Evolutionary conservation across 92 coral and sea anemone species (phyloP).

Genomic region (Palythoa heliodiscus): DNA sequence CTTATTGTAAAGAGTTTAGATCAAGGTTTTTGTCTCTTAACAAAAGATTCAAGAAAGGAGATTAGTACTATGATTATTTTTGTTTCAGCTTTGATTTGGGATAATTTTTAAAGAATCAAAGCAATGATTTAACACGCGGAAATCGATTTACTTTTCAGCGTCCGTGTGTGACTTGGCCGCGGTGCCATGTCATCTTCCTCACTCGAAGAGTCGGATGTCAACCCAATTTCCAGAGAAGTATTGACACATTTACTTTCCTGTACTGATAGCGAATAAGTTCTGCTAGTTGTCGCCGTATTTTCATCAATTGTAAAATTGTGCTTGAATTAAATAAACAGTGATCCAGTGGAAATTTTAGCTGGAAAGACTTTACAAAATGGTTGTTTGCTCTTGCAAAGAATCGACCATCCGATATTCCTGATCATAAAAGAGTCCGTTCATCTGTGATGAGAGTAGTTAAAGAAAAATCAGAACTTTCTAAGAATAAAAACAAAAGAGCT

Average conservation of each 20-base stretch:
- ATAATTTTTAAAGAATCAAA: conserved; percentile 24
- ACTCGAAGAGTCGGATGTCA: conserved; percentile 7
- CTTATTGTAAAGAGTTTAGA: not conserved
- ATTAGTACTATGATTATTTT: conserved; percentile 16
- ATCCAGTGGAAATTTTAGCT: conserved; percentile 1
- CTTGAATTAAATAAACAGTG: conserved; percentile 19
- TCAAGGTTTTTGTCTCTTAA: not conserved
- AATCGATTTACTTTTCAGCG: conserved; percentile 25
- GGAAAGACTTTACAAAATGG: conserved; percentile 34
- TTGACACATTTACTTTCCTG: conserved; percentile 21
- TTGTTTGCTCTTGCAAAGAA: conserved; percentile 30
- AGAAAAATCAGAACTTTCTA: not conserved
- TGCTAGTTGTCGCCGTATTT: conserved; percentile 14
- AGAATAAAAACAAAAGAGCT: conserved; percentile 23
- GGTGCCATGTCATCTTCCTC: conserved; percentile 27
- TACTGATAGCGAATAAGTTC: conserved; percentile 6
- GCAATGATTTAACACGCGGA: conserved; percentile 28
- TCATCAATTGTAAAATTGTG: conserved; percentile 8
- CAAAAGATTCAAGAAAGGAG: conserved; percentile 20
- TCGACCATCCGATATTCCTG: conserved; percentile 11
- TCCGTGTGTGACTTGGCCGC: conserved; percentile 14
- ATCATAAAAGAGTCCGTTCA: conserved; percentile 8
- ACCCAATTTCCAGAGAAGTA: conserved; percentile 30
- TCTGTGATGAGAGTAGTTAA: conserved; percentile 11
- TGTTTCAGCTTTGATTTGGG: conserved; percentile 25